Evolutionary conservation across 2,113 vertebrate species (phyloP), one percentile per base, ranked within the genome.

Genomic region (Stigmatopora argus): DNA sequence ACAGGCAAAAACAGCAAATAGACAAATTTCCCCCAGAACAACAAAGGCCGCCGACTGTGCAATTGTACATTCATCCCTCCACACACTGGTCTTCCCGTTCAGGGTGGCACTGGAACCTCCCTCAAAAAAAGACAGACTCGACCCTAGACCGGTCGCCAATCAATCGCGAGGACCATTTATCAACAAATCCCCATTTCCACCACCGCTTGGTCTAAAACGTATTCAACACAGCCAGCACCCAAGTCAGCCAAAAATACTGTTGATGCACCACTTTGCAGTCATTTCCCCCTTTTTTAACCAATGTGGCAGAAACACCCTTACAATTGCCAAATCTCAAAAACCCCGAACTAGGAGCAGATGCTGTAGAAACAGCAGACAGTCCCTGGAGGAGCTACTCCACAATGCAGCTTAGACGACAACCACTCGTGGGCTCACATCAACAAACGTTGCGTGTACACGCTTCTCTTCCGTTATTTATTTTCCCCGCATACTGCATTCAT

Each of bases 331-430:
- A 73, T 55, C 31, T 77, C 2, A 70, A 73, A 72, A 67, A 61
- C 62, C 69, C 44, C 53, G 57, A 79, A 56, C 73, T 78, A 66
- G 57, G 14, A 26, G 72, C 69, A 71, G 59, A 78, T 79, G 75
- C 77, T 79, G 74, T 74, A 2, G 31, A 19, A 83, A 77, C 73
- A 78, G 77, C 69, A 78, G 66, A 68, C 59, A 47, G 72, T 76
- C 70, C 67, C 75, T 57, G 75, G 69, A 81, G 74, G 72, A 78
- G 79, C 65, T 38, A 53, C 66, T 80, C 75, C 62, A 73, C 78
- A 73, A 55, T 77, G 73, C 80, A 80, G 84, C 77, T 78, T 52
- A 66, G 70, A 79, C 77, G 75, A 67, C 70, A 73, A 58, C 64
- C 78, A 72, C 68, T 77, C 62, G 49, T 64, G 66, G 69, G 74